Evolutionary conservation across 2,888 invertebrate species (phyloP).

Genomic region (Lingula anatina): DNA sequence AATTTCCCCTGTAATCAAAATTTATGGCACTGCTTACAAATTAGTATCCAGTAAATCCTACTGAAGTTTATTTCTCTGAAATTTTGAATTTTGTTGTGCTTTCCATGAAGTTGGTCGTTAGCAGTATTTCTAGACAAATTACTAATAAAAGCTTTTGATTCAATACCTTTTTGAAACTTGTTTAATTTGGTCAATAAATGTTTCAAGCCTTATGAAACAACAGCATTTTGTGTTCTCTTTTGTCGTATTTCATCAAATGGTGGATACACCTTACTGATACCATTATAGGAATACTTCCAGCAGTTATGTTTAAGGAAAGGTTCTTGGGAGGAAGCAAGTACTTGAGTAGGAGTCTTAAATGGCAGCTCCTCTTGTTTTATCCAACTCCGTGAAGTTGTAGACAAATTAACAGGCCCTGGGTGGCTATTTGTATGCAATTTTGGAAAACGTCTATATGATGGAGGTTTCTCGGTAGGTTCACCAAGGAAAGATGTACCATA

Average conservation of each 20-base stretch:
- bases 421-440: conserved; percentile 20
- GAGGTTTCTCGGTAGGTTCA: conserved; percentile 17
- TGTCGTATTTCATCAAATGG: conserved; percentile 26
- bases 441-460: conserved; percentile 25
- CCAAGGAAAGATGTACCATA: conserved; percentile 26
- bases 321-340: conserved; percentile 37
- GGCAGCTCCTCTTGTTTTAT: conserved; percentile 14
- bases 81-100: too few species aligned
- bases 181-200: too few species aligned
- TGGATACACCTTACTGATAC: conserved; percentile 34
- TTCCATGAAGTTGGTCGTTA: too few species aligned
- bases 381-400: conserved; percentile 31
- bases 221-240: too few species aligned
- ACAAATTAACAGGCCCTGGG: conserved; percentile 16
- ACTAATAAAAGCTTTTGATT: too few species aligned
- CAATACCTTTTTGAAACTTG: too few species aligned
- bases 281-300: conserved; percentile 41
- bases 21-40: too few species aligned
- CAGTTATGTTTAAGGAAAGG: conserved; percentile 34
- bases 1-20: too few species aligned
- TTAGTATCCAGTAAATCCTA: too few species aligned
- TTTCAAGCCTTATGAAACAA: too few species aligned
- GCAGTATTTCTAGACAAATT: too few species aligned
- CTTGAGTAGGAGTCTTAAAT: conserved; percentile 27
- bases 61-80: too few species aligned